phyloP scores from a whole-genome alignment of 2,113 vertebrate species.

The Lamprologus tigripictilis region DNA sequence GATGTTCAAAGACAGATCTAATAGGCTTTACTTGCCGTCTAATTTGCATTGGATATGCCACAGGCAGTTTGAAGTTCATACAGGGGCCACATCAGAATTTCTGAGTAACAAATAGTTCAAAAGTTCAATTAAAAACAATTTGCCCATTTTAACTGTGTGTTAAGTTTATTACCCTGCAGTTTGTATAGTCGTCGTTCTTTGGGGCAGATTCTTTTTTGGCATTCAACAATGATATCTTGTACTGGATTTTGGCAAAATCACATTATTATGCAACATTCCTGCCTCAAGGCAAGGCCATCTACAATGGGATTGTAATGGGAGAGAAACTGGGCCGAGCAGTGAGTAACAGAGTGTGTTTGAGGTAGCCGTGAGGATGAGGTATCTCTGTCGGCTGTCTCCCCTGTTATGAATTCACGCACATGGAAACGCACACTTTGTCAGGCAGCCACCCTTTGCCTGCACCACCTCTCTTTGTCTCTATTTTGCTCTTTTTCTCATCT shows the following conservation, averaged over 20 bases:
- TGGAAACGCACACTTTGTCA: neutral
- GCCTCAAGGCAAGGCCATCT: slow-evolving; percentile 3
- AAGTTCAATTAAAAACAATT: neutral
- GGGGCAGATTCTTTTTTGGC: neutral
- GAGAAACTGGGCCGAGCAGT: slow-evolving; percentile 7
- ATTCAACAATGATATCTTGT: neutral
- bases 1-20: neutral
- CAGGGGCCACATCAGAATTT: neutral
- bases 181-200: neutral
- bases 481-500: neutral
- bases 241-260: neutral
- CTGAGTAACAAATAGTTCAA: neutral
- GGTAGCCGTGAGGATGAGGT: neutral
- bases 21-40: neutral
- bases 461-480: neutral
- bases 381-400: neutral
- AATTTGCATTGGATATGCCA: neutral
- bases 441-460: neutral
- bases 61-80: neutral
- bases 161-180: neutral
- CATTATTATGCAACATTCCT: neutral
- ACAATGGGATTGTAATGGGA: neutral
- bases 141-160: neutral
- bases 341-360: neutral
- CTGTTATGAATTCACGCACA: neutral